Conservation (phyloP, 2,888 invertebrate species). For the Athalia cordata region DNA sequence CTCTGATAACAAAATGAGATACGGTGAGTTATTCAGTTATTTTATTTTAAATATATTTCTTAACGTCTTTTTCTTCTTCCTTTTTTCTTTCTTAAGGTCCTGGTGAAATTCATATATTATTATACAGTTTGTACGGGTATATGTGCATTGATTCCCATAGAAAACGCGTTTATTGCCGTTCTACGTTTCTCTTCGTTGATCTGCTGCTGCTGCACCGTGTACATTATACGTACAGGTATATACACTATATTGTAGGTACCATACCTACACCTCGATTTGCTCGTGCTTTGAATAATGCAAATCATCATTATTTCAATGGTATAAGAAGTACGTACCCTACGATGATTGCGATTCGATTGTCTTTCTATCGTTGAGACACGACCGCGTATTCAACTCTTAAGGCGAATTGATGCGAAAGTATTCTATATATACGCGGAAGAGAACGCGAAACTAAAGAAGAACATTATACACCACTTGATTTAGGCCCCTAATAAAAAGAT, state of each 20-base stretch:
- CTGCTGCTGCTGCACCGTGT: too few relatives aligned
- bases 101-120: too few relatives aligned
- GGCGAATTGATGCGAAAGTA: constrained; percentile 28
- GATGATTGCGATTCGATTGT: constrained; percentile 67
- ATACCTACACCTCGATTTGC: constrained; percentile 48
- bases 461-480: neutral
- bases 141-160: too few relatives aligned
- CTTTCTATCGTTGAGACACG: constrained; percentile 58
- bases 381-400: constrained; percentile 29
- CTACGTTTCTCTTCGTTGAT: too few relatives aligned
- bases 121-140: too few relatives aligned
- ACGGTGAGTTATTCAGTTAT: too few relatives aligned
- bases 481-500: neutral
- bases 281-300: constrained; percentile 65
- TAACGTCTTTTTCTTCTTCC: too few relatives aligned
- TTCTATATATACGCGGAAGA: constrained; percentile 29
- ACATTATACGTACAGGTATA: too few relatives aligned
- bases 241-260: neutral
- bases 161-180: too few relatives aligned
- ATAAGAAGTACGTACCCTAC: constrained; percentile 43
- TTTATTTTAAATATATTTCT: too few relatives aligned
- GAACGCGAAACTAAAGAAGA: constrained; percentile 3
- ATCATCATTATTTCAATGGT: constrained; percentile 60
- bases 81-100: too few relatives aligned
- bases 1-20: neutral